A percentile compares a stretch with the other conserved stretches of the same genome.
Conservation (phyloP, 2,797 vertebrate species). For the Pangasius sanitwongsei region DNA sequence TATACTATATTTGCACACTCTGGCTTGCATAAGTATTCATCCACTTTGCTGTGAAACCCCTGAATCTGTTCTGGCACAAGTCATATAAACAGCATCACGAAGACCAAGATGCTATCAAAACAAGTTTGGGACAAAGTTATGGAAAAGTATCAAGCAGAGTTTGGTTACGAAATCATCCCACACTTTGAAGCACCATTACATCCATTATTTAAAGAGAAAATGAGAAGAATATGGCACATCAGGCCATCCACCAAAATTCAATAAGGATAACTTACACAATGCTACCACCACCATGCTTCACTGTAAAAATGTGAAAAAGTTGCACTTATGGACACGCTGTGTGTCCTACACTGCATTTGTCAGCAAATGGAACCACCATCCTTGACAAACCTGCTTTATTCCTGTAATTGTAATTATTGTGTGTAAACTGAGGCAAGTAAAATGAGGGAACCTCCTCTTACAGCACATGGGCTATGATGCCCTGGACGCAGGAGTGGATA, state of each 20-base stretch:
- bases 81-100: background rate
- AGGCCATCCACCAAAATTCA: background rate
- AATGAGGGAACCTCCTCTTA: constrained; percentile 29
- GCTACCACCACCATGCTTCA: background rate
- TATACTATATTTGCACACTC: background rate
- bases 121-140: background rate
- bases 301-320: background rate
- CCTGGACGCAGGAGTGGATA: background rate
- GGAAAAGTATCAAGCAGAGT: background rate
- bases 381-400: background rate
- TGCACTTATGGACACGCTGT: background rate
- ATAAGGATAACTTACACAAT: background rate
- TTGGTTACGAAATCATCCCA: background rate
- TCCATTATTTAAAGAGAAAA: background rate
- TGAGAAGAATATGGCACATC: background rate
- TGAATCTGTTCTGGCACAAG: background rate
- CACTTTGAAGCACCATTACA: background rate
- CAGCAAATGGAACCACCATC: background rate
- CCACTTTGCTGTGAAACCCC: background rate
- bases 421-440: background rate
- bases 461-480: constrained; percentile 24
- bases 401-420: background rate
- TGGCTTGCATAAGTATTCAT: background rate
- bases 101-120: background rate
- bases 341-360: background rate